Percentiles rank a stretch among this genome's conserved stretches.
These are phyloP conservation scores for Netelia virgata DNA, from an alignment of 2,888 invertebrate genomes.

Conservation along the genomic window DNA sequence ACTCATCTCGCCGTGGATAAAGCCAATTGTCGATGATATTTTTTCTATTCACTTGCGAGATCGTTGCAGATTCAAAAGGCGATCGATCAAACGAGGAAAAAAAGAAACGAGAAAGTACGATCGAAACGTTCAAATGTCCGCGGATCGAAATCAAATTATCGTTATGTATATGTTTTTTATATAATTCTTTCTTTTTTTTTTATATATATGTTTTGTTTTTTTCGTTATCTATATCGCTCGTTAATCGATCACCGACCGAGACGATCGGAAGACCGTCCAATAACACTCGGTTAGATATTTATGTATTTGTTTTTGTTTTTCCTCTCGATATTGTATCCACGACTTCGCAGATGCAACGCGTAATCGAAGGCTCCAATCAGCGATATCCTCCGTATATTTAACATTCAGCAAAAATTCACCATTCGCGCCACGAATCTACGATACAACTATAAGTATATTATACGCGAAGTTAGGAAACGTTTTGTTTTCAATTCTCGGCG, in stretches of 20 bases:
- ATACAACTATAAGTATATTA: conserved; percentile 48
- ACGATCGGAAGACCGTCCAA: not conserved
- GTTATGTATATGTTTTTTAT: not conserved
- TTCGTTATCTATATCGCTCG: not conserved
- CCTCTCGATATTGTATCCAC: conserved; percentile 38
- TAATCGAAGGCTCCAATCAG: conserved; percentile 49
- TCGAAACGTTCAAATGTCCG: not conserved
- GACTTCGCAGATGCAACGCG: conserved; percentile 36
- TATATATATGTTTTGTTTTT: not conserved
- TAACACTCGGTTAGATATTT: not conserved
- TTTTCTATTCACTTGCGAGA: not conserved
- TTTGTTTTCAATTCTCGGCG: conserved; percentile 9
- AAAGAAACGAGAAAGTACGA: conserved; percentile 19
- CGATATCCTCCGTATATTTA: conserved; percentile 37
- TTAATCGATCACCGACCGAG: not conserved
- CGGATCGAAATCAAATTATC: not conserved
- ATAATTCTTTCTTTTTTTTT: not conserved
- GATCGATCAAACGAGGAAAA: conserved; percentile 21
- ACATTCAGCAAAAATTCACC: conserved; percentile 54
- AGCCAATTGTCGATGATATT: conserved; percentile 1
- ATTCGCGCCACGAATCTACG: conserved; percentile 40
- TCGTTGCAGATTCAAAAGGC: conserved; percentile 1
- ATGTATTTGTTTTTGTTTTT: not conserved
- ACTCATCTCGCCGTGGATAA: conserved; percentile 50
- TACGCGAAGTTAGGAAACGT: conserved; percentile 52